Evolutionary conservation across 2,797 vertebrate species (phyloP).

Genomic region (Falco concolor): DNA sequence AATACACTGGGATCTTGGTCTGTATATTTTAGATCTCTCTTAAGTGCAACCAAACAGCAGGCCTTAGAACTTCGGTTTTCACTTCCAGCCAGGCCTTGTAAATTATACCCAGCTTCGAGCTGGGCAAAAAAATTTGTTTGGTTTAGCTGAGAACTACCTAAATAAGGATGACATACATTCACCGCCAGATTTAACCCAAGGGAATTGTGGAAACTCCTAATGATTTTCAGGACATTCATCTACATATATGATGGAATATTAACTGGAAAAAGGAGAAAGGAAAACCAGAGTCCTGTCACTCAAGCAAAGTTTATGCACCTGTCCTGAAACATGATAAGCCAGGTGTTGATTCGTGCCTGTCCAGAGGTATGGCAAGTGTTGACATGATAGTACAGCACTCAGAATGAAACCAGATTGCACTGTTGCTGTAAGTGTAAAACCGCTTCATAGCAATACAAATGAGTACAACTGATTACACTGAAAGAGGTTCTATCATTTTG

Average conservation of each 20-base stretch:
- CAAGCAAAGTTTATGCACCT: slow-evolving; percentile 41
- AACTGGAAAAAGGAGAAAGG: background rate
- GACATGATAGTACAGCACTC: background rate
- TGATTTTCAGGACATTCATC: slow-evolving; percentile 33
- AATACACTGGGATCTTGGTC: background rate
- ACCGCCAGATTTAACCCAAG: background rate
- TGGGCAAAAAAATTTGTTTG: background rate
- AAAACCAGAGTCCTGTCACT: slow-evolving; percentile 34
- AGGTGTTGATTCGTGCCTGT: background rate
- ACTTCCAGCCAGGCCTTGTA: background rate
- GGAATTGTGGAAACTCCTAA: slow-evolving; percentile 6
- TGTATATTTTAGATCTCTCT: background rate
- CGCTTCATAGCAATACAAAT: background rate
- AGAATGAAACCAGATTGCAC: background rate
- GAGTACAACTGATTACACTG: background rate
- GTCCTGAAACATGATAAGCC: slow-evolving; percentile 41
- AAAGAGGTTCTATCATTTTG: background rate
- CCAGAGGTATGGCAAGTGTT: background rate
- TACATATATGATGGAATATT: background rate
- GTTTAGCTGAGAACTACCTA: background rate
- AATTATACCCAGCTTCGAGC: background rate
- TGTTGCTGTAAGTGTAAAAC: background rate
- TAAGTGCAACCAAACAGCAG: background rate
- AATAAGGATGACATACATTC: background rate
- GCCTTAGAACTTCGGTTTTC: background rate